Percentiles rank a stretch among this genome's conserved stretches.
phyloP scores from a whole-genome alignment of 1,140 invertebrate genomes.

The Eriocheir sinensis region DNA sequence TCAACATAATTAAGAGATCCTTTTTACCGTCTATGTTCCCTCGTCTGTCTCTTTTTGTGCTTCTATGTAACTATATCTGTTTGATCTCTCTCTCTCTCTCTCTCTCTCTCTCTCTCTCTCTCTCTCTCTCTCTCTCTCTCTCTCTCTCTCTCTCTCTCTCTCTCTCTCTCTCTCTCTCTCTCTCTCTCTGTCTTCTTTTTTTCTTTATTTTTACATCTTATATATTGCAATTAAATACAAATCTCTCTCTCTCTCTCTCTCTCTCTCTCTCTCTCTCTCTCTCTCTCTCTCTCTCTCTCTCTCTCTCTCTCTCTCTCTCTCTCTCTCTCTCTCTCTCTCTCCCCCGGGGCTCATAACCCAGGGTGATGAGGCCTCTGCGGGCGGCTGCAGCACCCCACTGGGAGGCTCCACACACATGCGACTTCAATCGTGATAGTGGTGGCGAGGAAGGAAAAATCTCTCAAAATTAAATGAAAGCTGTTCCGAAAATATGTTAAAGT shows the following conservation, averaged over 20 bases:
- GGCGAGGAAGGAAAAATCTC: not conserved
- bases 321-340: not conserved
- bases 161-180: not conserved
- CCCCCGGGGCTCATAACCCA: not conserved
- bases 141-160: not conserved
- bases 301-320: slow-evolving; percentile 11
- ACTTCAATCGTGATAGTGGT: not conserved
- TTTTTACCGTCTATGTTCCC: no score
- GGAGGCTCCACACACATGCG: not conserved
- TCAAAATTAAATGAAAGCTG: slow-evolving; percentile 13
- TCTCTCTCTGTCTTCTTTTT: not conserved
- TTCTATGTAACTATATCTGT: no score
- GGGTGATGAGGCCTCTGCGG: not conserved
- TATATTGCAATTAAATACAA: no score
- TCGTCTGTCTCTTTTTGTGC: no score
- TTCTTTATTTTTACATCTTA: no score
- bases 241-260: not conserved
- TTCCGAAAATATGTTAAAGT: not conserved
- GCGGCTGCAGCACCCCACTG: not conserved
- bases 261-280: slow-evolving; percentile 9
- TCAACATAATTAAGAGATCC: no score
- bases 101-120: not conserved
- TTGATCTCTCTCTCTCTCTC: no score
- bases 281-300: not conserved
- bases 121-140: not conserved